Evolutionary conservation across 2,113 vertebrate species (phyloP).

Genomic region (Coturnix japonica): DNA sequence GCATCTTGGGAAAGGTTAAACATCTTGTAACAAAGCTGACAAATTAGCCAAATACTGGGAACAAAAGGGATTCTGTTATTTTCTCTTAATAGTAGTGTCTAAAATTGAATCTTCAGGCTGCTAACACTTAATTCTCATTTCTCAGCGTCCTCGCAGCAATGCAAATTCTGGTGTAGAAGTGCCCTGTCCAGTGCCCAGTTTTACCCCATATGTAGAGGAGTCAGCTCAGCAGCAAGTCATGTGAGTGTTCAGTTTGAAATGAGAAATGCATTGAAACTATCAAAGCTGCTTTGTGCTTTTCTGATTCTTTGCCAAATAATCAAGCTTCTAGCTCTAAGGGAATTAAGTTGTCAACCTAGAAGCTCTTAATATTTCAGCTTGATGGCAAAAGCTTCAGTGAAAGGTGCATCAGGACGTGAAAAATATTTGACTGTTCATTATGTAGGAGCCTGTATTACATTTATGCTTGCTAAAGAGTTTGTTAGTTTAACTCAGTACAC

Average conservation of each 20-base stretch:
- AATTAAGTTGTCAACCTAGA: not conserved
- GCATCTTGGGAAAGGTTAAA: not conserved
- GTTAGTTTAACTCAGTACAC: not conserved
- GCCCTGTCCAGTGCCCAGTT: slow-evolving; percentile 71
- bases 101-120: not conserved
- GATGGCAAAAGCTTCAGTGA: not conserved
- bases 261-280: not conserved
- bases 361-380: not conserved
- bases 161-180: slow-evolving; percentile 20
- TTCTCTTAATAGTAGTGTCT: not conserved
- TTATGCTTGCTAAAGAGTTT: not conserved
- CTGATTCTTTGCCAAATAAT: not conserved
- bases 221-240: slow-evolving; percentile 84
- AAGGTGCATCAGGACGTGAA: not conserved
- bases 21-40: not conserved
- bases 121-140: slow-evolving; percentile 41
- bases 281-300: not conserved
- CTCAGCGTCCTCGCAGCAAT: slow-evolving; percentile 70
- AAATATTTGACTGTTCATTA: not conserved
- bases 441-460: not conserved
- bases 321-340: not conserved
- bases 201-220: slow-evolving; percentile 93
- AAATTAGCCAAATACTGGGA: not conserved
- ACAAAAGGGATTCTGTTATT: not conserved
- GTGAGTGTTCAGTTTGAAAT: slow-evolving; percentile 78